Evolutionary conservation across 2,888 invertebrate species (phyloP), one percentile per base, ranked within the genome.

Genomic region (Ophioninae sp.): DNA sequence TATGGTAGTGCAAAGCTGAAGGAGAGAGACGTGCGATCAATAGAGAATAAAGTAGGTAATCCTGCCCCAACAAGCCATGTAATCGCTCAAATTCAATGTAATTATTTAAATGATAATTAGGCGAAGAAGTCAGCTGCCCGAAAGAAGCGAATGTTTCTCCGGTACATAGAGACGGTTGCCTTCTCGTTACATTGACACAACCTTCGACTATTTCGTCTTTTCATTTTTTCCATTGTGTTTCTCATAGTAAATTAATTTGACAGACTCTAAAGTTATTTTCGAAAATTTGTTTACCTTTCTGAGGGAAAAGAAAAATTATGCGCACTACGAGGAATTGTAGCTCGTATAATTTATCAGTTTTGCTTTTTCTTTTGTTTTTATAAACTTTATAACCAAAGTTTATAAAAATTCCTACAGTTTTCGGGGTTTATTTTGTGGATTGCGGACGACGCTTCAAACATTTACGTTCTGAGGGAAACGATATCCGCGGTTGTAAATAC

Each of bases 71-170:
- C 78, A 87, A 87, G 85, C 85, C 86, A 87, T 91, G 86, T 89
- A 89, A 89, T 88, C 90, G 90, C 90, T 91, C 91, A 89, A 90
- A 89, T 87, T 90, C 87, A 87, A 85, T 89, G 88, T 90, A 89
- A 88, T 89, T 88, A 87, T 88, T 88, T 85, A 85, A 77, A 81
- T 80, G 44, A 64, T 82, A 78, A 83, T 74, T 85, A 86, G 83
- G 79, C 79, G 77, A 79, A 73, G 50, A 83, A 80, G 79, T 78
- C 65, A 83, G 87, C 79, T 87, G 85, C 83, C 86, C 80, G 78
- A 79, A 70, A 81, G 77, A 85, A 64, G 57, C 72, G 75, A 86
- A 82, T 50, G 56, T 81, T 69, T 79, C 81, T 69, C 62, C 59
- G 3, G 59, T 65, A 77, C 41, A 64, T 74, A 37, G 64, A 57